A percentile compares a stretch with the other conserved stretches of the same genome.
Evolutionary conservation across 1,140 invertebrate species (phyloP).

Genomic region (Solenopsis invicta): DNA sequence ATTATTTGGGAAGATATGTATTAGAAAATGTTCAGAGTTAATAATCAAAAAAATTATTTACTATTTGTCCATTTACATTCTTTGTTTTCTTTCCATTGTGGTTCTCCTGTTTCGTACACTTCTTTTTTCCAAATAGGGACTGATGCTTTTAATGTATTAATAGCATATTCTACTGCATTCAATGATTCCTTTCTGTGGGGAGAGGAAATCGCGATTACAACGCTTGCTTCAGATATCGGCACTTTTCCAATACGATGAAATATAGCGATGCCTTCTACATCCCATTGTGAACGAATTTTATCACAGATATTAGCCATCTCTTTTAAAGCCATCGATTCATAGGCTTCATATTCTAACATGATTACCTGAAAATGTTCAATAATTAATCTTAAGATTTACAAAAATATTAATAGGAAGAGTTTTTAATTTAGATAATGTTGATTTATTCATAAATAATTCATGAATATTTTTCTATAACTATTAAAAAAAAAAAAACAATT

Average conservation of each 20-base stretch:
- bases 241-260: slow-evolving; percentile 95
- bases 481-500: background rate
- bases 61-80: slow-evolving; percentile 91
- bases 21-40: background rate
- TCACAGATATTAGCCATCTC: slow-evolving; percentile 93
- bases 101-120: slow-evolving; percentile 90
- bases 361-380: slow-evolving; percentile 88
- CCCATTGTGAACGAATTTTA: slow-evolving; percentile 91
- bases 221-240: slow-evolving; percentile 95
- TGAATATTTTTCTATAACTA: background rate
- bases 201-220: slow-evolving; percentile 96
- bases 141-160: slow-evolving; percentile 94
- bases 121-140: slow-evolving; percentile 99
- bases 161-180: slow-evolving; percentile 93
- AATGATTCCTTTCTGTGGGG: slow-evolving; percentile 94
- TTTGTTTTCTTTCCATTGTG: slow-evolving; percentile 92
- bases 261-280: slow-evolving; percentile 93
- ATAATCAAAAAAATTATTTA: slow-evolving; percentile 77
- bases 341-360: slow-evolving; percentile 96
- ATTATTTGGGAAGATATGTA: background rate
- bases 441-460: background rate
- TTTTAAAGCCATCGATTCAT: slow-evolving; percentile 96
- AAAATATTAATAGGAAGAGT: slow-evolving; percentile 35
- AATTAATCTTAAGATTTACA: slow-evolving; percentile 3
- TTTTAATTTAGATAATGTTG: background rate